Evolutionary conservation across 2,797 vertebrate species (phyloP).

Genomic region (Falco berigora): DNA sequence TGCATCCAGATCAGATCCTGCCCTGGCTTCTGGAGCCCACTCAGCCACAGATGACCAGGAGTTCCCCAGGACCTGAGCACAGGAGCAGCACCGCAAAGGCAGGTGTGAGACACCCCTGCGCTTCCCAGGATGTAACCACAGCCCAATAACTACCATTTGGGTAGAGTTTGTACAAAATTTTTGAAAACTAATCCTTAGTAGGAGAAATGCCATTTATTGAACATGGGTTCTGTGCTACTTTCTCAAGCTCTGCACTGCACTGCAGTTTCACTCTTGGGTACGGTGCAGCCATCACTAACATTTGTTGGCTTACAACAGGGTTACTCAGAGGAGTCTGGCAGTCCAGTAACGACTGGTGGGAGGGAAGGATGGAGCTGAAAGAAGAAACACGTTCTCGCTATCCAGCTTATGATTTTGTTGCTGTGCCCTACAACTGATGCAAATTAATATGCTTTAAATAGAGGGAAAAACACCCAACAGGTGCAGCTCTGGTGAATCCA

Average conservation of each 20-base stretch:
- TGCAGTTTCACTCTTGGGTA: background rate
- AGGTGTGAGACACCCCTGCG: background rate
- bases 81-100: background rate
- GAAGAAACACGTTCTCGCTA: background rate
- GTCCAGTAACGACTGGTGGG: rapidly evolving
- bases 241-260: background rate
- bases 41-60: background rate
- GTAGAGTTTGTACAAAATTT: background rate
- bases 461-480: background rate
- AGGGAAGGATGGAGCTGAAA: background rate
- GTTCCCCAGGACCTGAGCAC: background rate
- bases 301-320: background rate
- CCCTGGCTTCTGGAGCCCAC: background rate
- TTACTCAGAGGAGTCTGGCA: background rate
- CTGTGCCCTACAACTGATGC: background rate
- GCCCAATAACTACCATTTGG: background rate
- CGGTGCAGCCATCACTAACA: background rate
- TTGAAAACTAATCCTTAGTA: background rate
- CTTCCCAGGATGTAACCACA: background rate
- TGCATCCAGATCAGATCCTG: background rate
- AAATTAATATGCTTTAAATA: background rate
- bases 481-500: background rate
- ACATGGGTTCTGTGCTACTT: background rate
- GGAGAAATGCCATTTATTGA: background rate
- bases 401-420: background rate